Evolutionary conservation across 2,888 invertebrate species (phyloP).

Genomic region (Sesamia inferens): DNA sequence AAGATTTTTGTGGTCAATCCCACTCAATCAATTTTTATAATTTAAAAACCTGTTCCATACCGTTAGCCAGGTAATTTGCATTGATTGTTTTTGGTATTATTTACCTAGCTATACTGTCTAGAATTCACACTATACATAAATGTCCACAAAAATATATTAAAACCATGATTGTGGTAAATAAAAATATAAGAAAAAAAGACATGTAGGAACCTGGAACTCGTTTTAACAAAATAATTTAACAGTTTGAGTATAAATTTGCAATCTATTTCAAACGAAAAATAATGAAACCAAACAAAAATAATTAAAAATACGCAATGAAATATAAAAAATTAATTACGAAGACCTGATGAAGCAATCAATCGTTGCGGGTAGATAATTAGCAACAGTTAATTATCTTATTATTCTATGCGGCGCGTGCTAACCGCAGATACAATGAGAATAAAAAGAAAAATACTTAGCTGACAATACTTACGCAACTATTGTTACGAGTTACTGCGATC

Average conservation of each 20-base stretch:
- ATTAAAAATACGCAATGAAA: not conserved
- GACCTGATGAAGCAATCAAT: constrained; percentile 34
- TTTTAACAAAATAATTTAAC: not conserved
- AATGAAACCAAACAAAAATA: not conserved
- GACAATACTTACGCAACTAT: constrained; percentile 48
- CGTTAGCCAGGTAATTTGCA: constrained; percentile 56
- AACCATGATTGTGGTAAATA: not conserved
- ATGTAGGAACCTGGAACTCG: too few relatives aligned
- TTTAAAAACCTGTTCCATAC: constrained; percentile 62
- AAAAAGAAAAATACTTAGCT: constrained; percentile 50
- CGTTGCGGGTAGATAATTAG: constrained; percentile 36
- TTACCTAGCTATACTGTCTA: constrained; percentile 21
- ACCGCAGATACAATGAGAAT: constrained; percentile 56
- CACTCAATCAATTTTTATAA: constrained; percentile 62
- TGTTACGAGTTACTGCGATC: constrained; percentile 36
- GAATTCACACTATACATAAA: constrained; percentile 9
- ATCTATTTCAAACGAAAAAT: not conserved
- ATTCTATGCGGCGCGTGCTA: constrained; percentile 57
- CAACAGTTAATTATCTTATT: constrained; percentile 58
- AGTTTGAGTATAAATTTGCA: not conserved
- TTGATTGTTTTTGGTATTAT: constrained; percentile 43
- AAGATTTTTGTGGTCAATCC: constrained; percentile 52
- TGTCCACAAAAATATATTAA: not conserved
- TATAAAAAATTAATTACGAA: not conserved
- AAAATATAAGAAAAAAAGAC: not conserved